Percentiles rank a stretch among this genome's conserved stretches.
phyloP scores from a whole-genome alignment of 2,113 vertebrate species.

The Chlorodrepanis virens region DNA sequence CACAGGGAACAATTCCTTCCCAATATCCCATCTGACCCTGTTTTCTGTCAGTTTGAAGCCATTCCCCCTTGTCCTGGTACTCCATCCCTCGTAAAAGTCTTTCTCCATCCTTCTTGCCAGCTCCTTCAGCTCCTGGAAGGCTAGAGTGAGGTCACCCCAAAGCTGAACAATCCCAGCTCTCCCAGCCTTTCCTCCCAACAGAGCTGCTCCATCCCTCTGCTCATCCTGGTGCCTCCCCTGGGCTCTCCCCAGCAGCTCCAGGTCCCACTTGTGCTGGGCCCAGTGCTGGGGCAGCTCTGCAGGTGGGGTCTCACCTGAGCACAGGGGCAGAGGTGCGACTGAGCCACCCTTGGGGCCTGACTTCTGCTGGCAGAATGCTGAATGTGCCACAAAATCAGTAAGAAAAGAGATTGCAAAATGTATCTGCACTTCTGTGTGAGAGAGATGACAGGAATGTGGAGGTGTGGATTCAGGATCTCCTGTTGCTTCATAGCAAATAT shows the following conservation, averaged over 20 bases:
- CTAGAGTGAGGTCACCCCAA: rapidly evolving
- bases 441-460: background rate
- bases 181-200: background rate
- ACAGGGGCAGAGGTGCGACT: rapidly evolving
- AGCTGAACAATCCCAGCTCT: background rate
- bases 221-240: background rate
- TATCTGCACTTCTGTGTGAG: background rate
- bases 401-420: background rate
- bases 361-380: background rate
- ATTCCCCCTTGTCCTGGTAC: background rate
- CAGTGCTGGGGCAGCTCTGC: background rate
- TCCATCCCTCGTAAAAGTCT: background rate
- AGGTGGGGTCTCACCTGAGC: background rate
- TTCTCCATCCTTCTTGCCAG: rapidly evolving
- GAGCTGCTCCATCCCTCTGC: background rate
- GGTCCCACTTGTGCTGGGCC: background rate
- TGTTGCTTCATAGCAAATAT: background rate
- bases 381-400: rapidly evolving
- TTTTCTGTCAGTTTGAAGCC: background rate
- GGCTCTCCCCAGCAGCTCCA: background rate
- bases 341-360: rapidly evolving
- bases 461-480: background rate
- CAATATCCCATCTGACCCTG: background rate
- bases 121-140: rapidly evolving
- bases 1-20: background rate